Conservation (phyloP, 2,113 vertebrate species). For the Bambusicola thoracicus region DNA sequence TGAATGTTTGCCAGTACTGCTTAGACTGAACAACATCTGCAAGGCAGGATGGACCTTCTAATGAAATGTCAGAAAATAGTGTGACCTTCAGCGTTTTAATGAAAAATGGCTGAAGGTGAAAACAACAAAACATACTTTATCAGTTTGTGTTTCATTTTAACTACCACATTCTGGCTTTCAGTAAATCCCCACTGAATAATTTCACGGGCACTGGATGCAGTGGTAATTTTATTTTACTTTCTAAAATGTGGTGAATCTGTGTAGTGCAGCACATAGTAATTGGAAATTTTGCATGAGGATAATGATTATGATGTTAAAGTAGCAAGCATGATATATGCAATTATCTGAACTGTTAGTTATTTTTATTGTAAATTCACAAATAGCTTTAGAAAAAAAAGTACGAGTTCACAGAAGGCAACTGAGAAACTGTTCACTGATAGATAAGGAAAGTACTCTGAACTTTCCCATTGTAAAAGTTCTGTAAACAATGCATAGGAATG, state of each 20-base stretch:
- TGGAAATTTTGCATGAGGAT: neutral
- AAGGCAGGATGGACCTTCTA: neutral
- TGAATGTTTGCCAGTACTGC: neutral
- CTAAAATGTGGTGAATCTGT: neutral
- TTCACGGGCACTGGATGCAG: neutral
- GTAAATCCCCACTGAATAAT: neutral
- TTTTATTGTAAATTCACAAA: neutral
- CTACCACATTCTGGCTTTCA: neutral
- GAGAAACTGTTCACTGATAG: neutral
- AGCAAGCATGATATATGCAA: neutral
- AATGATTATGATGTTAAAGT: constrained; percentile 15
- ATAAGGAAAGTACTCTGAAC: neutral
- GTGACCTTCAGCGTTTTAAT: neutral
- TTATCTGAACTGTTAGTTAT: neutral
- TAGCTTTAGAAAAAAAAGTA: neutral
- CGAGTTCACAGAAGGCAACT: neutral
- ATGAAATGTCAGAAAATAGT: neutral
- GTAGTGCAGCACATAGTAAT: neutral
- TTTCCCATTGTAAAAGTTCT: neutral
- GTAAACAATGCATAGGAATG: neutral
- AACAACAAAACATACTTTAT: neutral
- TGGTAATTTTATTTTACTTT: neutral
- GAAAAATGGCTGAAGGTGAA: neutral
- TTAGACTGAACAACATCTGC: neutral
- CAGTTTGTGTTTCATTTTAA: neutral